Percentiles rank a stretch among this genome's conserved stretches.
phyloP scores from a whole-genome alignment of 2,888 invertebrate genomes.

The Cryptocheilus praepositus region DNA sequence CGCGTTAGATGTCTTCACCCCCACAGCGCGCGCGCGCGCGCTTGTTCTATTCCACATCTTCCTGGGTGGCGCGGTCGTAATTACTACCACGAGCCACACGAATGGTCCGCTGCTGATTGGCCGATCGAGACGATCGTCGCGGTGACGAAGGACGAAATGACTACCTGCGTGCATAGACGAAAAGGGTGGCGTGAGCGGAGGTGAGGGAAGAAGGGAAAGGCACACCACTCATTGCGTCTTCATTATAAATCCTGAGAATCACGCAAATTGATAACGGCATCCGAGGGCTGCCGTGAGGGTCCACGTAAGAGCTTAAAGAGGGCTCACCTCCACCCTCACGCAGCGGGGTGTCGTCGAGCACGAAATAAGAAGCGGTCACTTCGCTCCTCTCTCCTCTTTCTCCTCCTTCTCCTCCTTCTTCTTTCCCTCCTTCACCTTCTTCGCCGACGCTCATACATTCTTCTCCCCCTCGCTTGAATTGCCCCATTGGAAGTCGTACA shows the following conservation, averaged over 20 bases:
- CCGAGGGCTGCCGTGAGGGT: slow-evolving; percentile 60
- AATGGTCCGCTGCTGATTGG: slow-evolving; percentile 50
- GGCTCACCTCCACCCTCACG: slow-evolving; percentile 64
- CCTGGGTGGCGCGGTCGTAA: slow-evolving; percentile 65
- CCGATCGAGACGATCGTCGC: slow-evolving; percentile 38
- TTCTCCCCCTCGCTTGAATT: no score
- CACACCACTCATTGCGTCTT: slow-evolving; percentile 67
- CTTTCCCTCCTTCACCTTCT: slow-evolving; percentile 19
- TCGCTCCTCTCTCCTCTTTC: slow-evolving; percentile 27
- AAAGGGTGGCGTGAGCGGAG: slow-evolving; percentile 5
- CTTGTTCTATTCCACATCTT: slow-evolving; percentile 33
- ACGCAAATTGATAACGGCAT: slow-evolving; percentile 71
- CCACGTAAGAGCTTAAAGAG: slow-evolving; percentile 54
- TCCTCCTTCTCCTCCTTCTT: slow-evolving; percentile 23
- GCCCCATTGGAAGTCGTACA: no score
- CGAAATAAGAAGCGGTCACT: slow-evolving; percentile 57
- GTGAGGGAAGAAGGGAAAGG: background rate
- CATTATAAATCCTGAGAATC: slow-evolving; percentile 70
- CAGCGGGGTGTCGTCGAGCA: slow-evolving; percentile 61
- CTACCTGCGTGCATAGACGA: background rate
- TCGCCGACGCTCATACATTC: slow-evolving; percentile 5
- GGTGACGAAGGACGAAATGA: slow-evolving; percentile 48
- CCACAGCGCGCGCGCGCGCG: no score
- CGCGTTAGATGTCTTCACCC: no score
- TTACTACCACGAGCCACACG: slow-evolving; percentile 56